Base-by-base conservation (phyloP, 2,797 vertebrate species). In the Lithobates sylvaticus region DNA sequence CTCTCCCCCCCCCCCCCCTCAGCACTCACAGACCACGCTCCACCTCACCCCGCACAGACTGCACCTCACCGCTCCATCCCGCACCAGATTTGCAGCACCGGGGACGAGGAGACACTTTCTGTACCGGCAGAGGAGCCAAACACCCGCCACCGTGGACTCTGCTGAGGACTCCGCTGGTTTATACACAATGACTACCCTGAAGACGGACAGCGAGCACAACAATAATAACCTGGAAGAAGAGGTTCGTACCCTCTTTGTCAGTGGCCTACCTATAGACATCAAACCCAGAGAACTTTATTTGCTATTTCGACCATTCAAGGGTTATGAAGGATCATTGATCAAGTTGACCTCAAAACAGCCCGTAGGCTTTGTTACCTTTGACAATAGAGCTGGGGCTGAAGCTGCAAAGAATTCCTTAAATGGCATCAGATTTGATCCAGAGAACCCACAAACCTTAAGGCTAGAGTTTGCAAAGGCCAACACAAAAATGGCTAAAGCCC, bases 401-500 rank as follows among this genome's bases (percentile, higher is more conserved):
- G 98, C 97, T 72, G 98, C 98, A 0, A 99, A 99, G 96, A 98
- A 98, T 0, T 97, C 98, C 58, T 91, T 99, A 93, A 99, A 99
- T 71, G 98, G 98, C 87, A 97, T 99, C 93, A 97, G 98, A 92
- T 99, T 99, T 82, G 98, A 99, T 94, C 98, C 98, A 18, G 98
- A 99, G 96, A 99, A 97, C 88, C 97, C 98, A 26, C 98, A 99
- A 95, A 99, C 98, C 90, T 93, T 99, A 95, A 96, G 98, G 94
- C 97, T 99, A 96, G 98, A 99, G 94, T 99, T 99, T 94, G 98
- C 98, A 91, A 99, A 99, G 96, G 98, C 98, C 94, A 99, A 99
- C 95, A 99, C 98, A 93, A 99, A 99, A 96, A 99, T 99, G 98
- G 97, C 98, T 93, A 99, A n/a, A n/a, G n/a, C n/a, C n/a, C n/a